Evolutionary conservation across 1,140 invertebrate species (phyloP).

Genomic region (Ostrea denselamellosa): DNA sequence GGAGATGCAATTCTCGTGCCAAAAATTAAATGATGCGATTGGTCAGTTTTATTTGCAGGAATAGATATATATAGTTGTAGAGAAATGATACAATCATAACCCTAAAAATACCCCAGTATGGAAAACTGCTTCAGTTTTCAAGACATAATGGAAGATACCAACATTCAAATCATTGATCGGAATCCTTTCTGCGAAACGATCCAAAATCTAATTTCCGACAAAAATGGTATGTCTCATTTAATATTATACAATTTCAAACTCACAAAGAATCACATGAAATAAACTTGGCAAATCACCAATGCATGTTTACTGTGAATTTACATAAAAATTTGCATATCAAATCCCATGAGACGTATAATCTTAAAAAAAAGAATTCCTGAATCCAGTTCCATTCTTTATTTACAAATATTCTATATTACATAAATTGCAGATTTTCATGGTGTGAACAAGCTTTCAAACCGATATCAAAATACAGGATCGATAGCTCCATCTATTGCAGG

Average conservation of each 20-base stretch:
- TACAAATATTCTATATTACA: no score
- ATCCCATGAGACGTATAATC: no score
- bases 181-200: neutral
- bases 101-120: neutral
- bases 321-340: no score
- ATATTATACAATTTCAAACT: no score
- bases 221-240: neutral
- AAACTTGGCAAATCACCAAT: no score
- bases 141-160: neutral
- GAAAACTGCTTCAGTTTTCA: neutral
- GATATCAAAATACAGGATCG: constrained; percentile 94
- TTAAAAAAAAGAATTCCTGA: no score
- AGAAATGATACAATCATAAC: neutral
- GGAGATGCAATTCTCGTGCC: neutral
- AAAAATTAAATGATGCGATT: constrained; percentile 1
- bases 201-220: neutral
- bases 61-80: neutral
- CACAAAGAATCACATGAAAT: no score
- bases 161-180: neutral
- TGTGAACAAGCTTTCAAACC: constrained; percentile 94
- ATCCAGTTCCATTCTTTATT: no score
- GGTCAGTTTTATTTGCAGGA: neutral
- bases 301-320: no score
- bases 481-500: constrained; percentile 98
- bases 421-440: constrained; percentile 78